Evolutionary conservation across 2,888 invertebrate species (phyloP).

Genomic region (Tinea pellionella): DNA sequence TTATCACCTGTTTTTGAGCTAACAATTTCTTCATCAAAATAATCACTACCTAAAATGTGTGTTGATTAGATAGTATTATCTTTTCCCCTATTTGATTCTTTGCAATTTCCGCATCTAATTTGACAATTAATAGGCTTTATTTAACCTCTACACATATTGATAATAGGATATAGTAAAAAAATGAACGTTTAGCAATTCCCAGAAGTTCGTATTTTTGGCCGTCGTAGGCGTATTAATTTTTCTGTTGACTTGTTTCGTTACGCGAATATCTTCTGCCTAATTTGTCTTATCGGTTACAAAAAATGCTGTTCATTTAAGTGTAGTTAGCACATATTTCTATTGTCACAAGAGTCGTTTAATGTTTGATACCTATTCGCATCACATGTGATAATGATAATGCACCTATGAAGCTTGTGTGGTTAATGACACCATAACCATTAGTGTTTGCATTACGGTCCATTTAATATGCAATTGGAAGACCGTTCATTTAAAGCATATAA

Average conservation of each 20-base stretch:
- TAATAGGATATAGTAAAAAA: background rate
- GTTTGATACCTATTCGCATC: background rate
- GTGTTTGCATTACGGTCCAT: background rate
- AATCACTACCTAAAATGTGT: background rate
- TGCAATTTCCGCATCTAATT: background rate
- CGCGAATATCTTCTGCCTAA: background rate
- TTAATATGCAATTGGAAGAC: slow-evolving; percentile 4
- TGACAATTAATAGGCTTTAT: background rate
- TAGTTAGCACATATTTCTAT: background rate
- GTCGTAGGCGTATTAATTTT: background rate
- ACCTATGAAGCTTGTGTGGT: slow-evolving; percentile 8
- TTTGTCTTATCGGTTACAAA: background rate
- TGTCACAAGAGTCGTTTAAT: background rate
- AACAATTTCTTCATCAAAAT: background rate
- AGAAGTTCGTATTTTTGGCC: background rate
- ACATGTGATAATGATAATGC: background rate
- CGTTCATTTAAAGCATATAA: background rate
- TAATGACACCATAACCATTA: background rate
- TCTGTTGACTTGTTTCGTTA: background rate
- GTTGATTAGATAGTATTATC: background rate
- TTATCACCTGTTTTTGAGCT: background rate
- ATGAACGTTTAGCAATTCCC: background rate
- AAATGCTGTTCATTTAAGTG: background rate
- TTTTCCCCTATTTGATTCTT: background rate
- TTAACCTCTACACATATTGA: background rate